Percentiles rank a stretch among this genome's conserved stretches.
Evolutionary conservation across 2,888 invertebrate genomes (phyloP).

Genomic region (Matsumyia berberina): DNA sequence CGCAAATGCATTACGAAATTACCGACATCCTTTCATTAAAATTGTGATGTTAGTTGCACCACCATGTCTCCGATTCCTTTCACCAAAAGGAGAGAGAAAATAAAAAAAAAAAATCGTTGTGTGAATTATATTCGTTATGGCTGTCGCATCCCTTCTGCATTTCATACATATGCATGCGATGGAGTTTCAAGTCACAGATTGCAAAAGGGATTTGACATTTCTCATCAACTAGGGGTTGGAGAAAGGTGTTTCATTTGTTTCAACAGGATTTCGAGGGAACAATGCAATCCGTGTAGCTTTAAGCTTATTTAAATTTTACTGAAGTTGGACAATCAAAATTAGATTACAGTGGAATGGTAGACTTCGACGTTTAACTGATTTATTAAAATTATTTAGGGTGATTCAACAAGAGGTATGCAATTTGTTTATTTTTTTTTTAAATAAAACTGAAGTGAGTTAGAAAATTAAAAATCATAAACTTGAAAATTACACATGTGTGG

Average conservation of each 20-base stretch:
- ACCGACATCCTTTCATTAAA: constrained; percentile 71
- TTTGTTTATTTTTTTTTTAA: no score
- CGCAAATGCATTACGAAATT: constrained; percentile 74
- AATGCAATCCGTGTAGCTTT: neutral
- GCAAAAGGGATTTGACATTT: neutral
- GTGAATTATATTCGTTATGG: no score
- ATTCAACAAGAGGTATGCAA: no score
- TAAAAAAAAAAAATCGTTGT: no score
- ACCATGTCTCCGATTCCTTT: constrained; percentile 60
- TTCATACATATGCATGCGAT: neutral
- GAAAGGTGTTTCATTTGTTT: constrained; percentile 8
- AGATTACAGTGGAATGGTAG: no score
- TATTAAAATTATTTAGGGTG: no score
- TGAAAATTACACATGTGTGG: no score
- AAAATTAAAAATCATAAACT: no score
- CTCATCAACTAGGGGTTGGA: neutral
- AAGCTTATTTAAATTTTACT: neutral
- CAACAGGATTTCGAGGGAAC: neutral
- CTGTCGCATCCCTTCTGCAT: constrained; percentile 4
- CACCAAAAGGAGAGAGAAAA: constrained; percentile 37
- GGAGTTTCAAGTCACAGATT: neutral
- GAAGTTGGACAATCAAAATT: no score
- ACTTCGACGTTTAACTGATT: no score
- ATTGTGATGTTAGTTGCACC: constrained; percentile 72
- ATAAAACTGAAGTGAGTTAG: no score